Conservation (phyloP, 2,113 vertebrate genomes). For the Gambusia affinis region DNA sequence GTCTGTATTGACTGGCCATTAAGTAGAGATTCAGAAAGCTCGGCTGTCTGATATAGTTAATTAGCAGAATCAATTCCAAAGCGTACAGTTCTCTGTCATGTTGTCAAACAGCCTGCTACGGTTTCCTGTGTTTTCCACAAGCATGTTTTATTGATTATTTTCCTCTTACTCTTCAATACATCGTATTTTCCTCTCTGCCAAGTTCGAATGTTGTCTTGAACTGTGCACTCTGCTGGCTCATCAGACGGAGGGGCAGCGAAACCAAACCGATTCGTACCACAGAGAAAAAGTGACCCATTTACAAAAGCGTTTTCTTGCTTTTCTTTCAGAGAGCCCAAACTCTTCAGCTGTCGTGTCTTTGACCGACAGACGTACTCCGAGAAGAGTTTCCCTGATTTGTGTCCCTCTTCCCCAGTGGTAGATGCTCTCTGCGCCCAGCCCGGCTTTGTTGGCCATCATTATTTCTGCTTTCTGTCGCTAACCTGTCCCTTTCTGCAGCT, state of each 20-base stretch:
- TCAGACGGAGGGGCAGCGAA: not conserved
- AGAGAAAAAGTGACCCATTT: not conserved
- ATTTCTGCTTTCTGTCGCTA: not conserved
- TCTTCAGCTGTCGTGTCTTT: not conserved
- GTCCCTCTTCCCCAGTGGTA: not conserved
- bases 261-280: not conserved
- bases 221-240: not conserved
- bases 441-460: not conserved
- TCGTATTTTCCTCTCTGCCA: constrained; percentile 1
- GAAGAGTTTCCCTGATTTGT: not conserved
- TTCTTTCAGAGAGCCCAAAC: not conserved
- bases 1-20: constrained; percentile 55
- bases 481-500: not conserved
- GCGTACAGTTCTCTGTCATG: constrained; percentile 55
- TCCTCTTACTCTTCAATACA: constrained; percentile 13
- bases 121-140: constrained; percentile 47
- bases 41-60: constrained; percentile 59
- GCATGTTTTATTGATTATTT: constrained; percentile 51
- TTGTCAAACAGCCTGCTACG: constrained; percentile 60
- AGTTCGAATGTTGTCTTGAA: constrained; percentile 5
- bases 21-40: constrained; percentile 62
- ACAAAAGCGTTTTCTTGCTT: not conserved
- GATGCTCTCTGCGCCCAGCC: not conserved
- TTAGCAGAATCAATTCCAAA: constrained; percentile 59
- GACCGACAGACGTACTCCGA: not conserved